Percentiles rank a stretch among this genome's conserved stretches.
Conservation (phyloP, 23 tunicate species). For the Botrylloides violaceus region DNA sequence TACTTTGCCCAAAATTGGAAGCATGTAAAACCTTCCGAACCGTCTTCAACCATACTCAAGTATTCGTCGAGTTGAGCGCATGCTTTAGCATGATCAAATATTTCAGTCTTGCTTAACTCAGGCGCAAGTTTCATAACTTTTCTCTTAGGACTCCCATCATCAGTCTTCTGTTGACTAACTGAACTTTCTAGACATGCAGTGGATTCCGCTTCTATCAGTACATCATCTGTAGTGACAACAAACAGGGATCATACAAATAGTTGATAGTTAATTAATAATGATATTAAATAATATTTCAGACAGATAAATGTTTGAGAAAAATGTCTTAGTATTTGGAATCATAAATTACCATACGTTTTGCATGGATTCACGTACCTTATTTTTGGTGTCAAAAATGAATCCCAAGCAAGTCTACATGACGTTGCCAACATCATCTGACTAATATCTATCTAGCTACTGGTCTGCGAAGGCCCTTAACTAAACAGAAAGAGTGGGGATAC, state of each 20-base stretch:
- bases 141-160: not conserved
- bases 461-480: too few species aligned
- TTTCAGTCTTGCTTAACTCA: not conserved
- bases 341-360: too few species aligned
- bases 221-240: not conserved
- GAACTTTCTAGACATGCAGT: not conserved
- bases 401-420: too few species aligned
- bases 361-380: too few species aligned
- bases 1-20: constrained; percentile 7
- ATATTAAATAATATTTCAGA: not conserved
- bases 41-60: not conserved
- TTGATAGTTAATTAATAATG: not conserved
- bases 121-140: not conserved
- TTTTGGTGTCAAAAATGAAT: too few species aligned
- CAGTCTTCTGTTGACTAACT: not conserved
- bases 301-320: too few species aligned
- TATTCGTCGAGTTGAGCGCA: constrained; percentile 3
- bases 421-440: too few species aligned
- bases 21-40: not conserved
- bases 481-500: too few species aligned
- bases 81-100: not conserved
- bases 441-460: too few species aligned
- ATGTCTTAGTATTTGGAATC: too few species aligned
- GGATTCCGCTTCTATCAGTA: constrained; percentile 10
- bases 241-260: not conserved